Evolutionary conservation across 2,888 invertebrate species (phyloP), one percentile per base, ranked within the genome.

Genomic region (Phortica okadai): DNA sequence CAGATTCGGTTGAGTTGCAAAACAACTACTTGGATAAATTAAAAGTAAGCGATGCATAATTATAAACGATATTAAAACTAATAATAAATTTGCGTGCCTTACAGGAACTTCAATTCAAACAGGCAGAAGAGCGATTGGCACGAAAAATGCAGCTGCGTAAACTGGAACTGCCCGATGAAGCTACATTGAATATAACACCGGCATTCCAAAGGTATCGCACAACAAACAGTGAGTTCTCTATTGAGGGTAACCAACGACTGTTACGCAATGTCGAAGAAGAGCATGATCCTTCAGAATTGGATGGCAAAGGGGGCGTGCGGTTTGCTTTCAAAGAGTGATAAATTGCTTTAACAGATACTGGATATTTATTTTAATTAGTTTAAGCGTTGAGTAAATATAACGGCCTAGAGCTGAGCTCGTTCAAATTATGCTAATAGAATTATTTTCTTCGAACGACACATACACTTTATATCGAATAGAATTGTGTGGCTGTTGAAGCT

Each of bases 401-500:
- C 73, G 64, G 74, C 75, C 8, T 50, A 50, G 50, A 33, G 33
- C 33, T 33, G 33, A 1, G 33, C 33, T 33, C 33, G 56, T 74
- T 67, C 56, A 73, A 64, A 73, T 77, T 62, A 41, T 54, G 21
- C 42, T 74, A 67, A 66, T 21, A n/a, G 2, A 44, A 75, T 50
- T 11, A 69, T 41, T 58, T 74, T 74, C 6, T 56, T 11, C 4
- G 33, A 33, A 33, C 33, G 33, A 70, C 70, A 41, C 11, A 64
- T 70, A 67, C 75, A 42, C n/a, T 83, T 91, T 93, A 95, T 85
- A 95, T 93, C 50, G 95, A 94, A 91, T 96, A 97, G 92, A 97
- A 97, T 89, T 97, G 97, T 7, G 96, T 96, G n/a, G 96, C 97
- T 74, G 96, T 96, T 0, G 97, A 97, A 1, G 97, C 97, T 91